Evolutionary conservation across 1,140 invertebrate species (phyloP).

Genomic region (Hylaeus anthracinus): DNA sequence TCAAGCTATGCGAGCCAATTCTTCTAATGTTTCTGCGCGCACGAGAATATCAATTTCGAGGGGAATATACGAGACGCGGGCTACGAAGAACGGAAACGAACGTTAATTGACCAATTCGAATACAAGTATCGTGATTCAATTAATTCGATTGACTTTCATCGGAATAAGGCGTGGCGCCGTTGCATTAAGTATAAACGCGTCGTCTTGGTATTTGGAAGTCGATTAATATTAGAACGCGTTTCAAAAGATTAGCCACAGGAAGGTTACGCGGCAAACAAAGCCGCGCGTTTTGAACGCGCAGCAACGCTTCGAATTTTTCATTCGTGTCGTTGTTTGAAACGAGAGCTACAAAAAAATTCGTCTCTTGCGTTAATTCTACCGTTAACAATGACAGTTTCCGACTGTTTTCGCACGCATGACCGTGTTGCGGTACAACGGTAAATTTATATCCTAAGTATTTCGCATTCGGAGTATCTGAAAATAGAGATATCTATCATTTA

Average conservation of each 20-base stretch:
- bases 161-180: slow-evolving; percentile 56
- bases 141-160: slow-evolving; percentile 52
- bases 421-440: not conserved
- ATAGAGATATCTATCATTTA: slow-evolving; percentile 43
- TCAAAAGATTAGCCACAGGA: slow-evolving; percentile 39
- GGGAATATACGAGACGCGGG: slow-evolving; percentile 10
- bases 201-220: slow-evolving; percentile 50
- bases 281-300: not conserved
- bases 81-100: slow-evolving; percentile 29
- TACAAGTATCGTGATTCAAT: not conserved
- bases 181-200: slow-evolving; percentile 32
- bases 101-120: slow-evolving; percentile 21
- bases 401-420: not conserved
- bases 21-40: not conserved
- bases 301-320: slow-evolving; percentile 11
- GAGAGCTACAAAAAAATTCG: slow-evolving; percentile 17
- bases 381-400: slow-evolving; percentile 28
- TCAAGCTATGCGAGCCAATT: slow-evolving; percentile 13
- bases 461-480: slow-evolving; percentile 48
- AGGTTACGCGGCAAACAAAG: slow-evolving; percentile 29
- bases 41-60: slow-evolving; percentile 45
- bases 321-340: slow-evolving; percentile 32
- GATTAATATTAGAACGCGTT: slow-evolving; percentile 39
- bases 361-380: slow-evolving; percentile 13
- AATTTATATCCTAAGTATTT: slow-evolving; percentile 54